Base-by-base conservation (phyloP, 2,888 invertebrate species). In the Acanthosoma haemorrhoidale region DNA sequence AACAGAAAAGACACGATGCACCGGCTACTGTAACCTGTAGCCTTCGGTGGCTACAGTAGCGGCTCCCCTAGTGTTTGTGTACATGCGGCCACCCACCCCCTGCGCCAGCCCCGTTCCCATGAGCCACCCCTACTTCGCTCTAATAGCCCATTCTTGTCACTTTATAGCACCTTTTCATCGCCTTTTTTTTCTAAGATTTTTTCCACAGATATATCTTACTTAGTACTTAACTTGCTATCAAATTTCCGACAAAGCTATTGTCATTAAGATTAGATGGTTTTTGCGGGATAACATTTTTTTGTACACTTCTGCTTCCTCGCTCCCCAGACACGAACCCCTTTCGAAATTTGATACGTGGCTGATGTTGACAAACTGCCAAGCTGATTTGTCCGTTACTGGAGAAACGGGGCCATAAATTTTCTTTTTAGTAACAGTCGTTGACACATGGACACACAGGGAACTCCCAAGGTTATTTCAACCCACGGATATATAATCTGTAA, bases 131-230 rank as follows among this genome's bases (percentile, higher is more conserved):
- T 2, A 15, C 51, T 29, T n/a, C 16, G 18, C 31, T 32, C 59
- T 61, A 61, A 61, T 61, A 4, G 36, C 34, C 36, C 34, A 36
- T 61, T 61, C 18, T 61, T 9, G 21, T 61, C 5, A 36, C 38
- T 61, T 61, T 61, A 36, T 61, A 61, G 61, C 61, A 61, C 61
- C 61, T 61, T 61, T 36, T 61, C 61, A 34, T 38, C 61, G 21
- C 1, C 18, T 9, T 61, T 61, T 61, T 61, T 36, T 13, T 15
- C n/a, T 16, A 36, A 41, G n/a, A n/a, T n/a, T n/a, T 25, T 4
- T 43, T 18, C 41, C 8, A 34, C 61, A 36, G 34, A 61, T 34
- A 36, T 36, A 32, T 61, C 32, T 61, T 61, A 61, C 61, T 61
- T 61, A 61, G 34, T 11, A 21, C 38, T 38, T n/a, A 36, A 61